These are phyloP conservation scores for Epiblema foenella DNA, from an alignment of 2,888 invertebrate species.

Conservation along the genomic window DNA sequence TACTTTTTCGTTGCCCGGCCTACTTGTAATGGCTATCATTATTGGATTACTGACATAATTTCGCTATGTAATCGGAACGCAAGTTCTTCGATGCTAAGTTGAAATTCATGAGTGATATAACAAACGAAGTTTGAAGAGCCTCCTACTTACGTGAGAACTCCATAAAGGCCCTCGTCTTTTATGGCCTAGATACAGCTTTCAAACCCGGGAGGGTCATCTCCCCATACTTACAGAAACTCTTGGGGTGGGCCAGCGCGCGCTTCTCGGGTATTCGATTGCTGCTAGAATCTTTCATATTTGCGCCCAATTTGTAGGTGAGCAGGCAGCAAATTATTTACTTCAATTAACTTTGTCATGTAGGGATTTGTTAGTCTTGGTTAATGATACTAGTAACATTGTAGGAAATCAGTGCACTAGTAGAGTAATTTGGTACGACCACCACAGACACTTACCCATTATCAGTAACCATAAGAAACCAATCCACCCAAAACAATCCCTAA, in stretches of 20 bases:
- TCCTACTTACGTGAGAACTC: slow-evolving; percentile 18
- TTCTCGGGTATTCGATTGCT: slow-evolving; percentile 17
- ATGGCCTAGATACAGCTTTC: slow-evolving; percentile 10
- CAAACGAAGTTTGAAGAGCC: slow-evolving; percentile 19
- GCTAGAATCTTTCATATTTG: slow-evolving; percentile 29
- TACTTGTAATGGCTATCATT: too few species aligned
- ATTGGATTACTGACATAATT: too few species aligned
- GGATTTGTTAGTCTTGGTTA: not conserved
- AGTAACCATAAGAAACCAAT: too few species aligned
- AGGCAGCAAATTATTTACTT: slow-evolving; percentile 1
- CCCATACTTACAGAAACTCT: not conserved
- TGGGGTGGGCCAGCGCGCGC: not conserved
- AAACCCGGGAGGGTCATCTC: not conserved
- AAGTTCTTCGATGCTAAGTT: slow-evolving; percentile 18
- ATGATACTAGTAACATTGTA: not conserved
- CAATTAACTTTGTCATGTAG: slow-evolving; percentile 7
- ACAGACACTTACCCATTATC: too few species aligned
- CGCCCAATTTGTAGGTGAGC: slow-evolving; percentile 9
- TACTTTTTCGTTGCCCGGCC: too few species aligned
- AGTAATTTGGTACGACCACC: too few species aligned
- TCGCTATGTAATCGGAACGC: too few species aligned
- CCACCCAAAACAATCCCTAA: too few species aligned
- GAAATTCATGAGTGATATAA: slow-evolving; percentile 26
- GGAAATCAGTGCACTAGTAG: too few species aligned
- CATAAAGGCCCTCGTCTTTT: slow-evolving; percentile 14